Evolutionary conservation across 2,888 invertebrate genomes (phyloP), one percentile per base, ranked within the genome.

Genomic region (Oligia latruncula): DNA sequence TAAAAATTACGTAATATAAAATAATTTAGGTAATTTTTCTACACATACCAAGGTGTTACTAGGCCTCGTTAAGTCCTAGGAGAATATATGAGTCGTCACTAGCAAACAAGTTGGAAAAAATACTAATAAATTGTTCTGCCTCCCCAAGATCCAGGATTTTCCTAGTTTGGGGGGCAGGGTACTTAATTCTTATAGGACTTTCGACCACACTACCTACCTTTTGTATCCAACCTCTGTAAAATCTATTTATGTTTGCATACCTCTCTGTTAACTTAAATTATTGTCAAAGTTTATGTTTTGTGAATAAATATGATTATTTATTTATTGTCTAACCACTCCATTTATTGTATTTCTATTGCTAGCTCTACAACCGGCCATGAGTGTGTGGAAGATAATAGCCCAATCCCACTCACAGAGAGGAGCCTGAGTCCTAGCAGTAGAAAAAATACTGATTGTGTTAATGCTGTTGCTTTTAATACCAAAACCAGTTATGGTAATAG

Each of bases 31-130:
- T 17, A n/a, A 49, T 46, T 55, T 58, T 46, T 29, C 40, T 60
- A 43, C 43, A 78, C 17, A 43, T 43, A 66, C 20, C 20, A 1
- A 58, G 23, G 6, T 40, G n/a, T 11, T 43, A 29, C 43, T 35
- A 15, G 46, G 23, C 20, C 43, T 43, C 4, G 29, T 40, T 35
- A 35, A 43, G 5, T 62, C 17, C 60, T 62, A 60, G 40, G 40
- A 77, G 62, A 62, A 5, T 62, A 20, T 55, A 20, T 40, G n/a
- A 62, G 52, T 35, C 9, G n/a, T 65, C 35, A 43, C 64, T 52
- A n/a, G 15, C 60, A 55, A 9, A 70, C 0, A 64, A n/a, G 1
- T 35, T 71, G 71, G 82, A 62, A 76, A 81, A 60, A 65, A 60
- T 23, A 66, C 8, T 13, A 15, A n/a, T 8, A 40, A 20, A 60